Conservation (phyloP, 2,888 invertebrate species). For the Acronicta leporina region DNA sequence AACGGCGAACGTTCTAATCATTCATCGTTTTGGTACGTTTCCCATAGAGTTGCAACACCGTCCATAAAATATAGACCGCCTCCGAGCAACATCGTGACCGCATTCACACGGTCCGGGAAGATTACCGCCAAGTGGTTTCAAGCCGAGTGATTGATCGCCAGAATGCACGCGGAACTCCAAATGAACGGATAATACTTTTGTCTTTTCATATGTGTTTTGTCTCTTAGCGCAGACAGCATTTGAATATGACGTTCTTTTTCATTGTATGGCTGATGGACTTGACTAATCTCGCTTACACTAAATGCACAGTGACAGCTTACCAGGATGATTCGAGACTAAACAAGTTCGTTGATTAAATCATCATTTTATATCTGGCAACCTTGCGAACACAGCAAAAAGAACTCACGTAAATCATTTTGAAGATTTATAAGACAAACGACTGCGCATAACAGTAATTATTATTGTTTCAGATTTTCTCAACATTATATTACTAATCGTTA, state of each 20-base stretch:
- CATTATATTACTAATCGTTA: slow-evolving; percentile 31
- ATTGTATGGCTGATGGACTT: background rate
- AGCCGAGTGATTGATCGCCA: slow-evolving; percentile 82
- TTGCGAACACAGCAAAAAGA: background rate
- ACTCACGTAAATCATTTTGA: slow-evolving; percentile 22
- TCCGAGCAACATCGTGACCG: slow-evolving; percentile 74
- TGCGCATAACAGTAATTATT: slow-evolving; percentile 21
- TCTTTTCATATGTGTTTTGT: slow-evolving; percentile 63
- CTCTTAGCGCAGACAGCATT: slow-evolving; percentile 36
- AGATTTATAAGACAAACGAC: slow-evolving; percentile 13
- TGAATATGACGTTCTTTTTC: slow-evolving; percentile 17
- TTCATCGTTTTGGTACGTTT: slow-evolving; percentile 63
- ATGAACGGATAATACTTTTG: slow-evolving; percentile 79
- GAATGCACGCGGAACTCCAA: slow-evolving; percentile 72
- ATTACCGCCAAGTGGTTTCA: slow-evolving; percentile 79
- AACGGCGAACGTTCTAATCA: slow-evolving; percentile 54
- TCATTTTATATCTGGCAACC: slow-evolving; percentile 17
- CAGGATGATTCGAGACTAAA: too few species aligned
- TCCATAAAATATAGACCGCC: slow-evolving; percentile 79
- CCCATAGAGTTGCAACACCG: slow-evolving; percentile 78
- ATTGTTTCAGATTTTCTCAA: slow-evolving; percentile 38
- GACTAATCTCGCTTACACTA: background rate
- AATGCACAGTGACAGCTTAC: background rate
- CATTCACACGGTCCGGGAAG: slow-evolving; percentile 83
- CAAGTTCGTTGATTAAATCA: slow-evolving; percentile 10